These are phyloP conservation scores for Cylloceria caligata DNA, from an alignment of 2,888 invertebrate species.

Conservation along the genomic window DNA sequence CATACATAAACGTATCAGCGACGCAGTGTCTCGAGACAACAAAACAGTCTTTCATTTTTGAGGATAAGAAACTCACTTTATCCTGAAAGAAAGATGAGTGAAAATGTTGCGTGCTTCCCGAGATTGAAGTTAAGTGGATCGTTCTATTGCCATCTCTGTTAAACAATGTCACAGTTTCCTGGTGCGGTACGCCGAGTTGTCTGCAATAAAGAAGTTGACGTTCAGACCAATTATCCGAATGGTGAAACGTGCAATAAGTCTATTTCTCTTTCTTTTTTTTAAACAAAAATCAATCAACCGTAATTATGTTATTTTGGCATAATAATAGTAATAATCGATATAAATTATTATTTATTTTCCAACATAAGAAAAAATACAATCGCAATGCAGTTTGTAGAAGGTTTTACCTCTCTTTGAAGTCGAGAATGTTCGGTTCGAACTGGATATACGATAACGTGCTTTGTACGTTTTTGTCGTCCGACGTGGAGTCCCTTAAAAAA, in stretches of 20 bases:
- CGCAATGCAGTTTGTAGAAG: slow-evolving; percentile 16
- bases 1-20: slow-evolving; percentile 66
- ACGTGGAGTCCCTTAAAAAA: slow-evolving; percentile 75
- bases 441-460: slow-evolving; percentile 85
- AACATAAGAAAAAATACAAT: too few relatives aligned
- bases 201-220: slow-evolving; percentile 85
- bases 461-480: slow-evolving; percentile 78
- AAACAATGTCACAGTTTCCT: slow-evolving; percentile 93
- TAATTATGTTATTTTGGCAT: slow-evolving; percentile 16
- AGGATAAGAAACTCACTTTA: slow-evolving; percentile 88
- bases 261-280: slow-evolving; percentile 1
- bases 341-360: too few relatives aligned
- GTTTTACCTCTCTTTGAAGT: slow-evolving; percentile 89
- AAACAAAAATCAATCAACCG: slow-evolving; percentile 7
- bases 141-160: slow-evolving; percentile 95
- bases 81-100: slow-evolving; percentile 98
- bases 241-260: too few relatives aligned
- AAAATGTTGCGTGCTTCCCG: slow-evolving; percentile 97
- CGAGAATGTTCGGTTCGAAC: slow-evolving; percentile 89
- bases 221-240: too few relatives aligned
- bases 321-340: slow-evolving; percentile 21
- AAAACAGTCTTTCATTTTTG: slow-evolving; percentile 8
- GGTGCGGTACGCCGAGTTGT: slow-evolving; percentile 94
- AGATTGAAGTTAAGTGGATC: slow-evolving; percentile 96
- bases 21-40: not conserved